Evolutionary conservation across 2,113 vertebrate species (phyloP).

Genomic region (Nothoprocta perdicaria): DNA sequence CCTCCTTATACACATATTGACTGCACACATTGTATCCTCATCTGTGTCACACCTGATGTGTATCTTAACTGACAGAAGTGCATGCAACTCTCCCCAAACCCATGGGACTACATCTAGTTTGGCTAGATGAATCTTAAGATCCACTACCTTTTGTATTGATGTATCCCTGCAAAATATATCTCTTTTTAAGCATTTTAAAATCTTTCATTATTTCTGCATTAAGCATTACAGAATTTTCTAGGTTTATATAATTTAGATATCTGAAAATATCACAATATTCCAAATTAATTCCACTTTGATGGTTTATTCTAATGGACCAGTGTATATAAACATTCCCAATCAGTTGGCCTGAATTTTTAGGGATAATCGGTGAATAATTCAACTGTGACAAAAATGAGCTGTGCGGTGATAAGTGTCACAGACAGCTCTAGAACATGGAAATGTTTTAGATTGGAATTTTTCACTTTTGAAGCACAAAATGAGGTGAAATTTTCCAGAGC

Average conservation of each 20-base stretch:
- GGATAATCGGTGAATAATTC: not conserved
- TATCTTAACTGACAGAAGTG: not conserved
- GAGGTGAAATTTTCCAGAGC: not conserved
- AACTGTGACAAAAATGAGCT: not conserved
- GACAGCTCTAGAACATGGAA: not conserved
- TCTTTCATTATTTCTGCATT: conserved; percentile 10
- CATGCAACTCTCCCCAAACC: not conserved
- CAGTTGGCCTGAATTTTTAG: not conserved
- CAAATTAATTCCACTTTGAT: conserved; percentile 4
- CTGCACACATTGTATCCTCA: not conserved
- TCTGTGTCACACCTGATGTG: not conserved
- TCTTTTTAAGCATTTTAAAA: not conserved
- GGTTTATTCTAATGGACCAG: not conserved
- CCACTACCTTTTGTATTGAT: not conserved
- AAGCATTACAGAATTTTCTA: not conserved
- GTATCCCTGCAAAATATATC: not conserved
- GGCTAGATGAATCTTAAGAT: not conserved
- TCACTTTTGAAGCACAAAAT: not conserved
- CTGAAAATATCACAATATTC: not conserved
- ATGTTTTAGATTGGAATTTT: not conserved
- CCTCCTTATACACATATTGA: not conserved
- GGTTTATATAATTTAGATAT: not conserved
- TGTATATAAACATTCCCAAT: not conserved
- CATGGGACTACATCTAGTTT: not conserved
- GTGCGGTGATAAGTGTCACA: not conserved